phyloP scores from a whole-genome alignment of 1,140 invertebrate genomes.

The Sinella curviseta region DNA sequence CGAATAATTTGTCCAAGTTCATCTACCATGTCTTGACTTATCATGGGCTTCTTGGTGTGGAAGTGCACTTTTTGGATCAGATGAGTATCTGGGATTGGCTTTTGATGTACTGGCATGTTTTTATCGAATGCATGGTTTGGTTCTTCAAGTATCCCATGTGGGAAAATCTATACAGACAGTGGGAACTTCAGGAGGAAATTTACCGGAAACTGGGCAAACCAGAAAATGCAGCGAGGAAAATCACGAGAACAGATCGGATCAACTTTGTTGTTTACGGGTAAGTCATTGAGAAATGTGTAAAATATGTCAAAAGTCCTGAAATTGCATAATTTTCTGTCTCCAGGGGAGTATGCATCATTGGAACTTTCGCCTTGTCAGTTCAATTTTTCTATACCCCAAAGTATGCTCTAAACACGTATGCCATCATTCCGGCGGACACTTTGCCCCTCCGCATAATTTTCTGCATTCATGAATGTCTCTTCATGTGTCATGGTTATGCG shows the following conservation, averaged over 20 bases:
- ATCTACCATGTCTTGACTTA: conserved; percentile 24
- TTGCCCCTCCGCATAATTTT: not conserved
- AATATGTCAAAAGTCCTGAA: not conserved
- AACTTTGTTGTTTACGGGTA: conserved; percentile 7
- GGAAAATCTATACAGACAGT: conserved; percentile 28
- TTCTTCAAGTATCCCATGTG: conserved; percentile 29
- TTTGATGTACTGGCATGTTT: conserved; percentile 19
- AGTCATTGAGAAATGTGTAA: not conserved
- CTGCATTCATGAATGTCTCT: conserved; percentile 18
- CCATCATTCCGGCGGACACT: conserved; percentile 2
- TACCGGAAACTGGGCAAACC: conserved; percentile 24
- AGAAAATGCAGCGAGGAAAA: conserved; percentile 7
- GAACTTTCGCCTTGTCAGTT: not conserved
- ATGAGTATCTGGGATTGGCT: conserved; percentile 36
- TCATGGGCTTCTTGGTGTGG: conserved; percentile 4
- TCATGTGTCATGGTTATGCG: conserved; percentile 32
- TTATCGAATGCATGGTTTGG: conserved; percentile 28
- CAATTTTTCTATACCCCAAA: conserved; percentile 29
- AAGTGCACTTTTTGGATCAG: conserved; percentile 34
- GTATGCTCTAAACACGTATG: conserved; percentile 32
- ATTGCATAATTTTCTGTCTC: not conserved
- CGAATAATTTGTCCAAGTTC: conserved; percentile 23
- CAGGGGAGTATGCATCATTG: conserved; percentile 6
- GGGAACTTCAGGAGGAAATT: conserved; percentile 27
- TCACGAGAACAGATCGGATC: conserved; percentile 22